phyloP scores from a whole-genome alignment of 2,113 vertebrate species.

The Zosterops pallidus region DNA sequence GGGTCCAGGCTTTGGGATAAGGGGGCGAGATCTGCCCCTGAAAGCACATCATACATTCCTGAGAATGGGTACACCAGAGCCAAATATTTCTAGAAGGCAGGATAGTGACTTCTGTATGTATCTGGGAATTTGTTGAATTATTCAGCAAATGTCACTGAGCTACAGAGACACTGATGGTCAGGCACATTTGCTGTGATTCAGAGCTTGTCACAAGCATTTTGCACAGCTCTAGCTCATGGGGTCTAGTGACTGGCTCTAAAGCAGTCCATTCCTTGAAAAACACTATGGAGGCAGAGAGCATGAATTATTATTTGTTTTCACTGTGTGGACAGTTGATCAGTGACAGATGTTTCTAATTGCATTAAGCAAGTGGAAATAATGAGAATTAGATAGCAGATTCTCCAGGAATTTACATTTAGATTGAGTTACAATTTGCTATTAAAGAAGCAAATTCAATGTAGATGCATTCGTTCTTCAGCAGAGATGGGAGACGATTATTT shows the following conservation, averaged over 20 bases:
- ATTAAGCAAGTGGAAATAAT: constrained; percentile 71
- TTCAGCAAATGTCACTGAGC: background rate
- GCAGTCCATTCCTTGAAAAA: background rate
- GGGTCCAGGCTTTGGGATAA: background rate
- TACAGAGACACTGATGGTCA: background rate
- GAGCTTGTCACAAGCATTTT: constrained; percentile 25
- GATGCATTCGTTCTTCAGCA: background rate
- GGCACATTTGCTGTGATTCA: background rate
- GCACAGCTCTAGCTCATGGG: background rate
- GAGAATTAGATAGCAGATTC: constrained; percentile 65
- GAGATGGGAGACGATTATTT: constrained; percentile 6
- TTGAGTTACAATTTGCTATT: constrained; percentile 58
- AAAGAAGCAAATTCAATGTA: constrained; percentile 34
- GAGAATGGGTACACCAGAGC: background rate
- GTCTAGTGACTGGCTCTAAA: background rate
- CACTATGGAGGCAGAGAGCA: constrained; percentile 17
- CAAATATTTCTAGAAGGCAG: background rate
- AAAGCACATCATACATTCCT: background rate
- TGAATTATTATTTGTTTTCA: constrained; percentile 57
- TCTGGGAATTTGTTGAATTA: background rate
- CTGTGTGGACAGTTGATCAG: constrained; percentile 59
- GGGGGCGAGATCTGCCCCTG: background rate
- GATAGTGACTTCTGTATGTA: background rate
- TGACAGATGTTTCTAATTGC: constrained; percentile 69
- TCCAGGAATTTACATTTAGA: constrained; percentile 68